Evolutionary conservation across 2,888 invertebrate species (phyloP).

Genomic region (Dioctria linearis): DNA sequence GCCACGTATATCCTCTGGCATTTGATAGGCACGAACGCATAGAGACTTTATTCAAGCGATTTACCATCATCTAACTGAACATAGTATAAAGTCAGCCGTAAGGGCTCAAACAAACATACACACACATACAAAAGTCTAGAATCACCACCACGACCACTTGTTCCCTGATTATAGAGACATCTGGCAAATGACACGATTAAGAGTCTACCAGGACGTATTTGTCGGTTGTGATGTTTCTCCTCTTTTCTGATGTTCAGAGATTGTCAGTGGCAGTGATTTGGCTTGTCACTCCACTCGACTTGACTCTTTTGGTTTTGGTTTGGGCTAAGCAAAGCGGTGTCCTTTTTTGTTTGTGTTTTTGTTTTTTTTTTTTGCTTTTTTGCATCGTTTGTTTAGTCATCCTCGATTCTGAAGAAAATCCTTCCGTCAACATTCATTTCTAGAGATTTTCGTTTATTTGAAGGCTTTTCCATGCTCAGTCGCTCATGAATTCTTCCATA

Average conservation of each 20-base stretch:
- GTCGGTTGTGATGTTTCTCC: conserved; percentile 48
- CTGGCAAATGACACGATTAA: conserved; percentile 59
- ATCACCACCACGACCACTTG: conserved; percentile 13
- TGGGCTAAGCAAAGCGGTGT: conserved; percentile 51
- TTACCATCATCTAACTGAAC: too few species aligned
- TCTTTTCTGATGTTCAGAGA: conserved; percentile 56
- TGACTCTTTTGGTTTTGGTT: neutral
- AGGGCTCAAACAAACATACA: neutral
- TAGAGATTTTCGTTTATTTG: conserved; percentile 16
- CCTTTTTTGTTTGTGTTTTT: conserved; percentile 5
- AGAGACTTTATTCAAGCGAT: neutral
- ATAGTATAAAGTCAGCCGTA: too few species aligned
- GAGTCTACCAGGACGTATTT: conserved; percentile 56
- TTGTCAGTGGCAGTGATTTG: conserved; percentile 59
- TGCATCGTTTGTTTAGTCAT: conserved; percentile 55
- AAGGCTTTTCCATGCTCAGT: conserved; percentile 32
- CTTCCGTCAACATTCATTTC: conserved; percentile 51
- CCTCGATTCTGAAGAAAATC: conserved; percentile 56
- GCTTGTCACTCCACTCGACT: conserved; percentile 44
- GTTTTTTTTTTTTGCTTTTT: neutral
- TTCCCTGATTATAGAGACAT: conserved; percentile 52
- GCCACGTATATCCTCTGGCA: conserved; percentile 54
- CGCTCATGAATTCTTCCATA: conserved; percentile 21
- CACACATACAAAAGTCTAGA: neutral
- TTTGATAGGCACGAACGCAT: conserved; percentile 45